phyloP scores from a whole-genome alignment of 2,888 invertebrate species.

The Salticus scenicus region DNA sequence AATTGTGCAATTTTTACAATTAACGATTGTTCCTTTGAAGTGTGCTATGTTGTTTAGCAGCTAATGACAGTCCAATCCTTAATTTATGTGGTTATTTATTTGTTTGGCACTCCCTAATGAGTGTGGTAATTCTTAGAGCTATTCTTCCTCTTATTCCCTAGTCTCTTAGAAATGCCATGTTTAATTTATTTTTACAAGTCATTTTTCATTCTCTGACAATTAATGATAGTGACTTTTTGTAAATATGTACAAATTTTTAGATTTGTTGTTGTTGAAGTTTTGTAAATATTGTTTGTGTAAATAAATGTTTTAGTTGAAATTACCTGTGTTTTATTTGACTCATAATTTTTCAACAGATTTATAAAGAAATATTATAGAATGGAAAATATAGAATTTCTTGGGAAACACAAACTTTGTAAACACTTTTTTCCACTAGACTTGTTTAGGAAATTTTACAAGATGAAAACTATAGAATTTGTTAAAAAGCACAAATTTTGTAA shows the following conservation, averaged over 20 bases:
- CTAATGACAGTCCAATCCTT: background rate
- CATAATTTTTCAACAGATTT: no score
- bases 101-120: background rate
- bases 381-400: no score
- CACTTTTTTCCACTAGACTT: no score
- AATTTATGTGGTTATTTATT: background rate
- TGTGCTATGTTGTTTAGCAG: background rate
- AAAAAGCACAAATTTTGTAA: no score
- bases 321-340: no score
- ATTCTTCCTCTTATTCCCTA: background rate
- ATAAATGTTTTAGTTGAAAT: conserved; percentile 14
- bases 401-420: no score
- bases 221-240: conserved; percentile 6
- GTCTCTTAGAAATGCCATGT: conserved; percentile 11
- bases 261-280: background rate
- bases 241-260: conserved; percentile 16
- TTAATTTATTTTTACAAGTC: conserved; percentile 1
- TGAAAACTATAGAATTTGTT: no score
- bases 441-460: no score
- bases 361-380: no score
- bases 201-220: conserved; percentile 1
- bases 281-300: conserved; percentile 19
- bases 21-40: no score
- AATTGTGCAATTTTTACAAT: no score
- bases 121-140: background rate